Base-by-base conservation (phyloP, 2,113 vertebrate genomes). In the Dasyornis broadbenti region DNA sequence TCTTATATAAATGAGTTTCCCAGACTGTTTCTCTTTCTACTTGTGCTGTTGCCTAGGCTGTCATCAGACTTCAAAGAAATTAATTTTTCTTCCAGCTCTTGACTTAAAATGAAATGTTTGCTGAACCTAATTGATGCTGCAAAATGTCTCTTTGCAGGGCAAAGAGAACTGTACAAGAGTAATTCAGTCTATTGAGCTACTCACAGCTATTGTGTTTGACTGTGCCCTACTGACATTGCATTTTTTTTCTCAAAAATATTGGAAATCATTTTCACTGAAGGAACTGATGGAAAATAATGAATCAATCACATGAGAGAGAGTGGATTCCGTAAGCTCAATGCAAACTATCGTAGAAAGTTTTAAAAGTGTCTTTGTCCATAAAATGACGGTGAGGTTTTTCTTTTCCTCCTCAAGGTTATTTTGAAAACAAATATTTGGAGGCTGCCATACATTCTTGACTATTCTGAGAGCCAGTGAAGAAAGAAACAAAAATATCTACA, bases 241-340 rank as follows among this genome's bases (percentile, higher is more conserved):
- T 15, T 49, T 82, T 89, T 87, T 89, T 93, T 77, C 86, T 86
- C 57, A 83, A 84, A 89, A 85, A 77, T 89, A 95, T 91, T 95
- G 95, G 90, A 97, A 96, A 96, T 96, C 47, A 80, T 96, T 98
- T 94, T 80, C 24, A 33, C 64, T 91, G 86, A 91, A 91, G 73
- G 80, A 92, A 96, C 79, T 90, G 88, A 83, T 85, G 77, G 75
- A 87, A 95, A 97, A 91, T 63, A 89, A 84, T 56, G 40, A 94
- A 70, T 89, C 86, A 79, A 82, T 93, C 86, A 93, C 52, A 49
- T 19, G 61, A 82, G 93, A 87, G 40, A 77, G 47, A 70, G 59
- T 70, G 45, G 81, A 82, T 92, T 94, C 50, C 30, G 78, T 39
- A 70, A 95, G 91, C 83, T 96, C 86, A 90, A n/a, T 92, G 84